These are phyloP conservation scores for Alligator sinensis DNA, from an alignment of 2,113 vertebrate genomes.

Conservation along the genomic window DNA sequence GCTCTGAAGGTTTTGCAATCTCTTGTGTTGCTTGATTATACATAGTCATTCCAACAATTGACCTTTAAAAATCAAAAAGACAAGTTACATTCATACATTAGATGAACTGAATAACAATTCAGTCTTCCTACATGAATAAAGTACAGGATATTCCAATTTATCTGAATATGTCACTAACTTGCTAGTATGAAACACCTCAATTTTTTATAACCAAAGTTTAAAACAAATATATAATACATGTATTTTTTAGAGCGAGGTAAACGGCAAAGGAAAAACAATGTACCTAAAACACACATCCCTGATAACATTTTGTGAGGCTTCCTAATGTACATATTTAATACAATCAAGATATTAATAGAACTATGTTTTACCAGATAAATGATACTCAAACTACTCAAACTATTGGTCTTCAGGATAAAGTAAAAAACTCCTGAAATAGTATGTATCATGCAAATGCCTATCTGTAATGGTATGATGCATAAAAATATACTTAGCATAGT, in stretches of 20 bases:
- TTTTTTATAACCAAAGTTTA: neutral
- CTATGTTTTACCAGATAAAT: neutral
- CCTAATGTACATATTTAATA: neutral
- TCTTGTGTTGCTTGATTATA: slow-evolving; percentile 99
- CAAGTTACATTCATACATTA: neutral
- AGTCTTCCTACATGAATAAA: neutral
- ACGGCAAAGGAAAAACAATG: neutral
- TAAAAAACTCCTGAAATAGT: neutral
- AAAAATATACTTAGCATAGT: neutral
- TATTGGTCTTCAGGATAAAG: neutral
- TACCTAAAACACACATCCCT: neutral
- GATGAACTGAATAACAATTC: neutral
- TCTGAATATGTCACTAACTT: neutral
- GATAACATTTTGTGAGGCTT: neutral
- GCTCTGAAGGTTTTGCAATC: slow-evolving; percentile 98
- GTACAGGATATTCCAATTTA: neutral
- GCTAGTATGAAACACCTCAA: neutral
- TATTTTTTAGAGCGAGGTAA: neutral
- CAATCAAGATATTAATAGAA: neutral
- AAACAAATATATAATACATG: neutral
- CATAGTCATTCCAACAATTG: slow-evolving; percentile 99
- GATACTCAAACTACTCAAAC: neutral
- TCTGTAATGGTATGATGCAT: neutral
- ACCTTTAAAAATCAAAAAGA: slow-evolving; percentile 78
- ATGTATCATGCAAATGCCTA: neutral